These are phyloP conservation scores for Xanthia togata DNA, from an alignment of 2,888 invertebrate genomes.

Conservation along the genomic window DNA sequence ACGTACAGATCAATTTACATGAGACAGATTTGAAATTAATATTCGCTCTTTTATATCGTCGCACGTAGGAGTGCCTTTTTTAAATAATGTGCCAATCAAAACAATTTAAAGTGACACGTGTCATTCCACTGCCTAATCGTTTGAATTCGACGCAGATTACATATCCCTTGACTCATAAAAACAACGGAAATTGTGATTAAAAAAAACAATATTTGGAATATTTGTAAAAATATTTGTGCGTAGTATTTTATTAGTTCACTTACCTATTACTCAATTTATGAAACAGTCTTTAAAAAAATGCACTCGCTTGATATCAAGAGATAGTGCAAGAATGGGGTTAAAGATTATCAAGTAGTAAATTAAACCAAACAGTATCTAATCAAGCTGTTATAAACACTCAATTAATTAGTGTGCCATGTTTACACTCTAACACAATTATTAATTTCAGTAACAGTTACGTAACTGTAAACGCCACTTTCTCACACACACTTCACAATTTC, in stretches of 20 bases:
- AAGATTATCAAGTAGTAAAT: constrained; percentile 61
- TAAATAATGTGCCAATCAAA: neutral
- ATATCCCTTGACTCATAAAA: constrained; percentile 37
- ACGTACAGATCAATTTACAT: neutral
- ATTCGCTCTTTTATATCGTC: neutral
- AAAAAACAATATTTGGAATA: constrained; percentile 1
- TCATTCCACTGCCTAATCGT: neutral
- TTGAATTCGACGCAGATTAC: constrained; percentile 24
- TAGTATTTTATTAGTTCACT: constrained; percentile 3
- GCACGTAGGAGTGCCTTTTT: neutral
- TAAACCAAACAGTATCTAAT: constrained; percentile 66
- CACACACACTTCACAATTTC: too few species aligned
- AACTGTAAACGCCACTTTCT: constrained; percentile 10
- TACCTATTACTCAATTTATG: neutral
- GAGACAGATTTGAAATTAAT: neutral
- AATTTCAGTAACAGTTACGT: constrained; percentile 12
- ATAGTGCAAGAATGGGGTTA: constrained; percentile 63
- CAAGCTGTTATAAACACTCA: constrained; percentile 48
- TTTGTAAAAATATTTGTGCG: too few species aligned
- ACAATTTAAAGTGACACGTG: neutral
- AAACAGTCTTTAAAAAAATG: constrained; percentile 27
- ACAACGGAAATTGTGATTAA: constrained; percentile 39
- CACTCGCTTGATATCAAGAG: constrained; percentile 42
- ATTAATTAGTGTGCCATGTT: constrained; percentile 56
- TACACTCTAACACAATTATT: constrained; percentile 13